These are phyloP conservation scores for Oscheius sp. DNA, from an alignment of 1,140 invertebrate genomes.

Conservation along the genomic window DNA sequence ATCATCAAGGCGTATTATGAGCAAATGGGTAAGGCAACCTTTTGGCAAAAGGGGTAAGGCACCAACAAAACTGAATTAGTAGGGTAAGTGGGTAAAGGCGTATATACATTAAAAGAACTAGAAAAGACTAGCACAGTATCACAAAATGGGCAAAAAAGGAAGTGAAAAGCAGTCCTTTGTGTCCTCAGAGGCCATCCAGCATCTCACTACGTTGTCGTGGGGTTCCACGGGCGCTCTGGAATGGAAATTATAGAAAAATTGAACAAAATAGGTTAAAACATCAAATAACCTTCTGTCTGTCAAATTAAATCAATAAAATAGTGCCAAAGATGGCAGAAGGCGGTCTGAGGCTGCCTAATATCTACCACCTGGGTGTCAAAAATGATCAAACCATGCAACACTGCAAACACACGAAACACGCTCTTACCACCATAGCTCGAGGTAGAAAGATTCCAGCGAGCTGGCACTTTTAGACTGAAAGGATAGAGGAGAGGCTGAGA, in stretches of 20 bases:
- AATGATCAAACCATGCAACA: not conserved
- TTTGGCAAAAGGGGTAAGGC: too few relatives aligned
- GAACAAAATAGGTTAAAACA: not conserved
- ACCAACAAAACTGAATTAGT: too few relatives aligned
- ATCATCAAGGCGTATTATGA: too few relatives aligned
- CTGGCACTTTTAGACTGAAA: slow-evolving; percentile 24
- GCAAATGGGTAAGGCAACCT: too few relatives aligned
- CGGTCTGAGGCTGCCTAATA: not conserved
- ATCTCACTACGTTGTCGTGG: slow-evolving; percentile 16
- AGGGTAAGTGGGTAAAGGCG: too few relatives aligned
- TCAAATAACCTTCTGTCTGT: not conserved
- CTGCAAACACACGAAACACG: not conserved
- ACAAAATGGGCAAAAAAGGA: not conserved
- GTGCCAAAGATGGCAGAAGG: not conserved
- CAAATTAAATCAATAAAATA: not conserved
- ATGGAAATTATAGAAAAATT: not conserved
- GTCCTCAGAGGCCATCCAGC: not conserved
- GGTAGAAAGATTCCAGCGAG: not conserved
- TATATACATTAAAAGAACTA: too few relatives aligned
- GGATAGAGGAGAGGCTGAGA: not conserved
- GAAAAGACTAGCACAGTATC: too few relatives aligned
- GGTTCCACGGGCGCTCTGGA: slow-evolving; percentile 30
- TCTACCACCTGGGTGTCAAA: not conserved
- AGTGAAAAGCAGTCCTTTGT: too few relatives aligned
- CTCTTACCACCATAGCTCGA: slow-evolving; percentile 7